A percentile compares a stretch with the other conserved stretches of the same genome.
These are phyloP conservation scores for Vollenhovia emeryi DNA, from an alignment of 1,140 invertebrate genomes.

Conservation along the genomic window DNA sequence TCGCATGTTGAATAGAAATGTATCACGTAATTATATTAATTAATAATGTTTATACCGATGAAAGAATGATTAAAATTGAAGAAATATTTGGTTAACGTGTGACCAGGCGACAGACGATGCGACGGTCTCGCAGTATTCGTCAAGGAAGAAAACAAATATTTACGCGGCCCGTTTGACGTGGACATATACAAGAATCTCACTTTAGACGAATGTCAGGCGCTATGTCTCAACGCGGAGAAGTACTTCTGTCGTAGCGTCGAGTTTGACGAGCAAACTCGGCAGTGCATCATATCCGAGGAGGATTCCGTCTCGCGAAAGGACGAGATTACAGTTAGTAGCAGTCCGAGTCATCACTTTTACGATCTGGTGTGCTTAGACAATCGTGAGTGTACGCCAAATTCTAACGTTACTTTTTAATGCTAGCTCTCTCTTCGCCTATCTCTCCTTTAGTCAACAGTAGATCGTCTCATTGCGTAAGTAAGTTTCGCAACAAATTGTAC, in stretches of 20 bases:
- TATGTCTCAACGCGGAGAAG: slow-evolving; percentile 92
- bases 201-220: slow-evolving; percentile 92
- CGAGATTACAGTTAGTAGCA: slow-evolving; percentile 92
- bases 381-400: slow-evolving; percentile 88
- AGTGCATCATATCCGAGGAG: slow-evolving; percentile 95
- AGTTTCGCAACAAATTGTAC: background rate
- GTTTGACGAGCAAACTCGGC: slow-evolving; percentile 93
- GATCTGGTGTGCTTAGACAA: slow-evolving; percentile 94
- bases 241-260: slow-evolving; percentile 96
- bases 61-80: slow-evolving; percentile 38
- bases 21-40: slow-evolving; percentile 6
- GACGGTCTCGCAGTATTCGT: slow-evolving; percentile 94
- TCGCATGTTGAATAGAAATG: background rate
- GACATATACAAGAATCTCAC: slow-evolving; percentile 94
- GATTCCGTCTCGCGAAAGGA: slow-evolving; percentile 95
- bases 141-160: slow-evolving; percentile 94
- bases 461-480: background rate
- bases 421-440: background rate
- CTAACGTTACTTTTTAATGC: background rate
- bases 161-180: slow-evolving; percentile 94
- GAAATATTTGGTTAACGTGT: slow-evolving; percentile 28
- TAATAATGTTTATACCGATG: background rate
- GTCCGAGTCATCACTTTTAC: slow-evolving; percentile 93
- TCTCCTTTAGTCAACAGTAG: background rate
- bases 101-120: slow-evolving; percentile 92